Conservation (phyloP, 2,888 invertebrate species). For the Chesias legatella region DNA sequence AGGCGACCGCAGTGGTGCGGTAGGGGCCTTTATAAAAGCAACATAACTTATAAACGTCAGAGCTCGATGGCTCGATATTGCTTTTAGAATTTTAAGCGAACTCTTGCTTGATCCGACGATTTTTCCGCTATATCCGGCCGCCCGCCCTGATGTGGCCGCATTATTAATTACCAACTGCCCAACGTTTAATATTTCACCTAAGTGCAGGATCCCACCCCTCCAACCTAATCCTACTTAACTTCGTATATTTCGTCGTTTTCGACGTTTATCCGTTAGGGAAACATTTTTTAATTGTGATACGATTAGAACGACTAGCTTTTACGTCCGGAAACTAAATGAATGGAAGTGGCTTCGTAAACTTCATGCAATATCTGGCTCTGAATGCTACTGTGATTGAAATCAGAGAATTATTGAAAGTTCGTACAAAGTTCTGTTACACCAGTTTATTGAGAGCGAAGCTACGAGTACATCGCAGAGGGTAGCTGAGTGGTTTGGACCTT, state of each 20-base stretch:
- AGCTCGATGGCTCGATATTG: constrained; percentile 53
- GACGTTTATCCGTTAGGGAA: constrained; percentile 52
- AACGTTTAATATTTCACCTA: constrained; percentile 72
- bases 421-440: no score
- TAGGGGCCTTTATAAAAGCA: constrained; percentile 42
- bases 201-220: constrained; percentile 60
- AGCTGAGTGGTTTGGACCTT: no score
- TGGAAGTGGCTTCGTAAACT: constrained; percentile 1
- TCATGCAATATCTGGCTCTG: background rate
- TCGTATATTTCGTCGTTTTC: constrained; percentile 62
- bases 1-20: constrained; percentile 33
- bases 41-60: constrained; percentile 44
- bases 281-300: constrained; percentile 51
- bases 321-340: constrained; percentile 4
- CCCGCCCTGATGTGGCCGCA: constrained; percentile 53
- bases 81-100: constrained; percentile 55
- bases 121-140: constrained; percentile 70
- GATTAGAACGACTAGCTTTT: constrained; percentile 32
- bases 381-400: no score
- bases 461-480: no score
- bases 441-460: no score
- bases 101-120: constrained; percentile 63
- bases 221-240: constrained; percentile 67
- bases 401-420: no score
- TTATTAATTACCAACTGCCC: constrained; percentile 73